These are phyloP conservation scores for Triplophysa dalaica DNA, from an alignment of 2,113 vertebrate species.

Conservation along the genomic window DNA sequence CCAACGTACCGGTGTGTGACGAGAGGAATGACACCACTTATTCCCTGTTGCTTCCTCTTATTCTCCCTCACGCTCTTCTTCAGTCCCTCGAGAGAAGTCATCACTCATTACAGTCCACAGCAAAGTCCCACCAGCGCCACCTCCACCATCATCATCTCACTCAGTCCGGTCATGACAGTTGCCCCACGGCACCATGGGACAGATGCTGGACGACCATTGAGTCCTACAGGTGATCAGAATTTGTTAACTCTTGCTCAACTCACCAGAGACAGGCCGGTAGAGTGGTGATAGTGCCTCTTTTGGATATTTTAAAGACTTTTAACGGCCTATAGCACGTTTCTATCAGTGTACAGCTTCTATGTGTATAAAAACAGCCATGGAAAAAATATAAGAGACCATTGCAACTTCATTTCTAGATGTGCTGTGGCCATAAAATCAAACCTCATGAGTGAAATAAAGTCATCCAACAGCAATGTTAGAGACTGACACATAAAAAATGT, in stretches of 20 bases:
- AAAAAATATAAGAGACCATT: too few relatives aligned
- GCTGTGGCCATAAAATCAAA: too few relatives aligned
- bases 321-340: too few relatives aligned
- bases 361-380: too few relatives aligned
- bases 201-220: background rate
- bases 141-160: constrained; percentile 21
- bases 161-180: background rate
- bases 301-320: too few relatives aligned
- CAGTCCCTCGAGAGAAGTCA: constrained; percentile 42
- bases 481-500: too few relatives aligned
- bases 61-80: background rate
- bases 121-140: constrained; percentile 7
- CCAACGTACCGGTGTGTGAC: constrained; percentile 15
- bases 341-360: too few relatives aligned
- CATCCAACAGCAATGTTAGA: too few relatives aligned
- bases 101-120: constrained; percentile 46
- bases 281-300: too few relatives aligned
- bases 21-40: constrained; percentile 39
- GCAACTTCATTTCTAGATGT: too few relatives aligned
- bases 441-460: too few relatives aligned
- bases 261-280: too few relatives aligned
- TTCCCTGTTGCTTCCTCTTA: constrained; percentile 18
- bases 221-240: constrained; percentile 19
- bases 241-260: background rate
- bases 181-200: background rate